Base-by-base conservation (phyloP, 2,797 vertebrate genomes). In the Clarias pachynema region DNA sequence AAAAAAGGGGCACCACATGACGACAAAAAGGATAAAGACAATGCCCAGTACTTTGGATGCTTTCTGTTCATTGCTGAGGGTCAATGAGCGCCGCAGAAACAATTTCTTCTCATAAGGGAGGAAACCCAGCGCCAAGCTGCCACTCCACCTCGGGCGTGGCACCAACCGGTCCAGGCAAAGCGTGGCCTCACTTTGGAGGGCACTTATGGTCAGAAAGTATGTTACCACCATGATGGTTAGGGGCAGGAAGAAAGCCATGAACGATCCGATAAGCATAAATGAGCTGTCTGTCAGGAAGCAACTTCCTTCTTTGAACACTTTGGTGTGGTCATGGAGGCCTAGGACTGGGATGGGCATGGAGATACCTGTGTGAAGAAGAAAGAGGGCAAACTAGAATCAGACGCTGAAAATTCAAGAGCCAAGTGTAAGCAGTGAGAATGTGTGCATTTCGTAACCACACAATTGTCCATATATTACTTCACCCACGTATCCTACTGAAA, bases 1-100 rank as follows among this genome's bases (percentile, higher is more conserved):
- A 85, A 97, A 97, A 91, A 97, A 97, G 0, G 96, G 96, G 73
- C 96, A 96, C 96, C 96, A 97, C 96, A 97, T 97, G 82, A 96
- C 66, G 88, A 97, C 90, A 89, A 97, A 97, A 68, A 97, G 94
- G 60, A 95, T 95, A 90, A 97, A 97, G 12, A 97, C 96, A 66
- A 97, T 95, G 12, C 96, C 96, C 66, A 97, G 88, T 56, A 97
- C 96, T 89, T 97, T 97, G 24, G 96, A 96, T 0, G 96, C 96
- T 77, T 96, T 93, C 88, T 96, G 95, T 90, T 97, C 96, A 0
- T 97, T 97, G 82, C 93, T 96, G 89, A 96, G 94, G 0, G 92
- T 87, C 62, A 87, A 18, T 0, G 88, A 86, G 31, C 88, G 3
- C 53, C 89, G 77, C 86, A 90, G 10, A 80, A 92, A 81, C 89